These are phyloP conservation scores for Copidosoma floridanum DNA, from an alignment of 1,140 invertebrate genomes.

Conservation along the genomic window DNA sequence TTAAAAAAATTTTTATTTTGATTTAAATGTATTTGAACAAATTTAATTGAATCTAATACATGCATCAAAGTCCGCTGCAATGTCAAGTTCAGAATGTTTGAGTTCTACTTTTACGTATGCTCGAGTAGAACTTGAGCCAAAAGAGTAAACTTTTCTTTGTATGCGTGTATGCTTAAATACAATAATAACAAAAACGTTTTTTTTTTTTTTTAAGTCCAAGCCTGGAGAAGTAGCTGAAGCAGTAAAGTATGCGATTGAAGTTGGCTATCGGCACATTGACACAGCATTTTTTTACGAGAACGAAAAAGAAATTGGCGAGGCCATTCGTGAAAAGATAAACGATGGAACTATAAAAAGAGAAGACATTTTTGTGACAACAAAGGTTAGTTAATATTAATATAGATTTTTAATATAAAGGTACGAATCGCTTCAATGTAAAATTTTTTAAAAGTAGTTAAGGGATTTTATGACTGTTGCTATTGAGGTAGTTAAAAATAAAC, in stretches of 20 bases:
- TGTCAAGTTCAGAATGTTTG: neutral
- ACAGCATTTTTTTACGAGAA: constrained; percentile 83
- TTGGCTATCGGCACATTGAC: constrained; percentile 87
- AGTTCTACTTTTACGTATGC: neutral
- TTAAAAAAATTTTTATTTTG: constrained; percentile 19
- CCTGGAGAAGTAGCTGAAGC: constrained; percentile 67
- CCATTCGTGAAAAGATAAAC: constrained; percentile 70
- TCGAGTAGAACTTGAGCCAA: neutral
- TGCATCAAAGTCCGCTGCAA: too few species aligned
- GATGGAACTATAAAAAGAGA: constrained; percentile 76
- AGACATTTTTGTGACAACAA: constrained; percentile 82
- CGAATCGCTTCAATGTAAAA: too few species aligned
- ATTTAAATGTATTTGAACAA: neutral
- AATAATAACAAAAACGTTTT: neutral
- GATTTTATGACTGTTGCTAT: too few species aligned
- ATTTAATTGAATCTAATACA: neutral
- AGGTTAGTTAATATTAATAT: constrained; percentile 56
- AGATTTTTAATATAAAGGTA: too few species aligned
- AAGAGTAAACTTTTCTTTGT: too few species aligned
- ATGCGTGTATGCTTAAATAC: neutral
- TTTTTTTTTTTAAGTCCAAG: constrained; percentile 56
- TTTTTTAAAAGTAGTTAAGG: too few species aligned
- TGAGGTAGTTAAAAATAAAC: too few species aligned
- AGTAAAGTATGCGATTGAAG: constrained; percentile 74
- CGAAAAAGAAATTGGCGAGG: constrained; percentile 79